Evolutionary conservation across 1,140 invertebrate genomes (phyloP), one percentile per base, ranked within the genome.

Genomic region (Heliconius melpomene): DNA sequence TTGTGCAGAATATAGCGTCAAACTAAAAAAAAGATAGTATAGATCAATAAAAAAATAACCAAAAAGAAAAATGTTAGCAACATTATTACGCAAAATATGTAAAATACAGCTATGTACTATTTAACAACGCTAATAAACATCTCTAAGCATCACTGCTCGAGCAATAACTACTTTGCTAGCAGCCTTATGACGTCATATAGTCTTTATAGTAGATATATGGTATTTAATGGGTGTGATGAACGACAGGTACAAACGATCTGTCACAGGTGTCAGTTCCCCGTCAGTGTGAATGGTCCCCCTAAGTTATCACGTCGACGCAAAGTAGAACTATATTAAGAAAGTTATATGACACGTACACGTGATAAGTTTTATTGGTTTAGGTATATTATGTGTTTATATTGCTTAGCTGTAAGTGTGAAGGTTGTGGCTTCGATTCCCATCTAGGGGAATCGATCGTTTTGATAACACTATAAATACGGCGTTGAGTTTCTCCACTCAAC

Each of bases 311-410:
- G 60, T 66, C 50, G 50, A 66, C 60, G 11, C 23, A 66, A 66
- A 29, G 60, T 29, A 66, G 23, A 66, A 66, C 60, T 66, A 66
- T 66, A 66, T 66, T 66, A 66, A 66, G 60, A 66, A 66, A 66
- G 60, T 66, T 66, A 66, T 29, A 3, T 29, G 60, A 29, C 23
- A 29, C 23, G 60, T 66, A 29, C 26, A 66, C 29, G 60, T 29
- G 0, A 66, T 18, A 66, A 66, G 3, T 66, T 66, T 66, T 66
- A 66, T 66, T 66, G 60, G 13, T 29, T 66, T 29, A 8, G 7
- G 20, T 52, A 29, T 74, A 66, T 66, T 54, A 54, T n/a, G 8
- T 54, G 7, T n/a, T 20, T 54, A 7, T 54, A n/a, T 23, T 3
- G 3, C 20, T 20, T 20, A 5, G 6, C 5, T 54, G 52, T 20